A percentile compares a stretch with the other conserved stretches of the same genome.
Conservation (phyloP, 2,797 vertebrate species). For the Clarias platycephalus region DNA sequence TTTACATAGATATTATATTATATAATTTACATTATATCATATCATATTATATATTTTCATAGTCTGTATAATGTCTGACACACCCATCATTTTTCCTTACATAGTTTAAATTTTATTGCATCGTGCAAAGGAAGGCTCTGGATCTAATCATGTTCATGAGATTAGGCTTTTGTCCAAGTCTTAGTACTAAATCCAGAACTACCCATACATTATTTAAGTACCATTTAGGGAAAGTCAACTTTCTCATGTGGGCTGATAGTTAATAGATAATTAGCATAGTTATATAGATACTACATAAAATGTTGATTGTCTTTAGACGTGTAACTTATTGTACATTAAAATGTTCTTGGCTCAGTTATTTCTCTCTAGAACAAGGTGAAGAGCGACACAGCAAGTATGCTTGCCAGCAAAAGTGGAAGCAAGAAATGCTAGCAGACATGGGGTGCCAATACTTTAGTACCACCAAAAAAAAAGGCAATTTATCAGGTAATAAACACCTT, state of each 20-base stretch:
- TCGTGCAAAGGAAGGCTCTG: neutral
- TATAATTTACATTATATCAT: neutral
- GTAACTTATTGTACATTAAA: neutral
- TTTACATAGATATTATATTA: neutral
- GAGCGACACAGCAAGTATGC: too few species aligned
- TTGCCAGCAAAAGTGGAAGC: neutral
- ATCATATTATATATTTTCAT: neutral
- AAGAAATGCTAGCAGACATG: neutral
- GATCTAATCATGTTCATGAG: neutral
- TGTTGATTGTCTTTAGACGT: neutral
- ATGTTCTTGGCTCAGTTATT: neutral
- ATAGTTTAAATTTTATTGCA: neutral
- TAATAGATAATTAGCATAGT: neutral
- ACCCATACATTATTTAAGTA: neutral
- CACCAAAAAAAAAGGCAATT: neutral
- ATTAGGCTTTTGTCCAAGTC: neutral
- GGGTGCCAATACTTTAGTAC: neutral
- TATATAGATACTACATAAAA: neutral
- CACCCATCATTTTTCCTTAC: neutral
- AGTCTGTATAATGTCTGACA: neutral
- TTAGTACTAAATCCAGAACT: neutral
- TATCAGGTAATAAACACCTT: neutral
- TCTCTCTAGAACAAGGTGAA: neutral
- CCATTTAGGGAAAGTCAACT: neutral
- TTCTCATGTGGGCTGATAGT: neutral